Evolutionary conservation across 1,140 invertebrate species (phyloP).

Genomic region (Teleogryllus occipitalis): DNA sequence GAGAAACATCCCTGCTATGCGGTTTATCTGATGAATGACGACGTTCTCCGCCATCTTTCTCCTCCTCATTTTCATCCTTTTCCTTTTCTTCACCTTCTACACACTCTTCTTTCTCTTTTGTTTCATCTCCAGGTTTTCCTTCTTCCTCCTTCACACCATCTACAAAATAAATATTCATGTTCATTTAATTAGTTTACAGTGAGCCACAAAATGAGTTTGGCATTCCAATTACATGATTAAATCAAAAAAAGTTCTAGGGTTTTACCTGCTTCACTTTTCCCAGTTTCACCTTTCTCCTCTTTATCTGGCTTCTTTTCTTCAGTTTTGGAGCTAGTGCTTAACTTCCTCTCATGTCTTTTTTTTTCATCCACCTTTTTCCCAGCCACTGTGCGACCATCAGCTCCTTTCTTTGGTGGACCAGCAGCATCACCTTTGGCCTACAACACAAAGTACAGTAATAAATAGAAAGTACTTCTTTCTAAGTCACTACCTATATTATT

Average conservation of each 20-base stretch:
- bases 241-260: too few relatives aligned
- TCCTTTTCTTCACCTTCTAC: slow-evolving; percentile 36
- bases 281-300: slow-evolving; percentile 6
- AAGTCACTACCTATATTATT: neutral
- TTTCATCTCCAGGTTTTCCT: slow-evolving; percentile 21
- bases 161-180: neutral
- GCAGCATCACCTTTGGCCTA: slow-evolving; percentile 30
- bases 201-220: too few relatives aligned
- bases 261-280: too few relatives aligned
- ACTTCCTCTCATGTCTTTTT: slow-evolving; percentile 19
- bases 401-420: slow-evolving; percentile 23
- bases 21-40: neutral
- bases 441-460: neutral
- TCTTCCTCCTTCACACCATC: slow-evolving; percentile 23
- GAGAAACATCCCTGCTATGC: slow-evolving; percentile 20
- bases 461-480: neutral
- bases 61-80: slow-evolving; percentile 31
- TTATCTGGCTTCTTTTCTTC: slow-evolving; percentile 25
- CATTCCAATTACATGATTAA: too few relatives aligned
- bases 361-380: slow-evolving; percentile 24
- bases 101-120: slow-evolving; percentile 36
- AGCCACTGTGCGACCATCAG: slow-evolving; percentile 18
- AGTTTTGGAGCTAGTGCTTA: slow-evolving; percentile 18
- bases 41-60: neutral
- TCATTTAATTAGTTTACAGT: too few relatives aligned